A percentile compares a stretch with the other conserved stretches of the same genome.
These are phyloP conservation scores for Myripristis jacobus DNA, from an alignment of 2,797 vertebrate genomes.

Conservation along the genomic window DNA sequence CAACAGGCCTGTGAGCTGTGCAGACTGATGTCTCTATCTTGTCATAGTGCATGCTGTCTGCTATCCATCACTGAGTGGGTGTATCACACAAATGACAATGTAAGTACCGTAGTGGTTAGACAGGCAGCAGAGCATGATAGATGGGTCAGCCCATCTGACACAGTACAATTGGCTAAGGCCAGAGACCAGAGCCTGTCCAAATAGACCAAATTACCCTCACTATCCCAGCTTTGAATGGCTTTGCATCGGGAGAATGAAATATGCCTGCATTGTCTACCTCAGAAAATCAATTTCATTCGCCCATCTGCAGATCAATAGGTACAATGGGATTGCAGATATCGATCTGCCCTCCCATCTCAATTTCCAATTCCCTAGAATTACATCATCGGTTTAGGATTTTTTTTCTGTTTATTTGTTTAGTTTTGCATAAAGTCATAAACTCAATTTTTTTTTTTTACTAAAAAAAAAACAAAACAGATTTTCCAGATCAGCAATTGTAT, in stretches of 20 bases:
- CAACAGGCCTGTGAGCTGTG: constrained; percentile 56
- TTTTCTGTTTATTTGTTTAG: not conserved
- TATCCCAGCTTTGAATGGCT: constrained; percentile 70
- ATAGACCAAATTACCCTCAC: constrained; percentile 75
- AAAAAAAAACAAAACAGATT: constrained; percentile 58
- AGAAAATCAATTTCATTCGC: constrained; percentile 85
- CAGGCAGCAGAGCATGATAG: constrained; percentile 73
- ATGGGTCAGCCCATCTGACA: constrained; percentile 67
- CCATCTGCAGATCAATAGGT: constrained; percentile 85
- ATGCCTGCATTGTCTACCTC: constrained; percentile 89
- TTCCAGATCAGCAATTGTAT: constrained; percentile 77
- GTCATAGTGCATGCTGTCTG: constrained; percentile 71
- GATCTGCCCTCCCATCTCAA: constrained; percentile 70
- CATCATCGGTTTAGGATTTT: constrained; percentile 65
- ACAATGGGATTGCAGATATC: constrained; percentile 82
- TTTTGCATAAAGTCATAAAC: constrained; percentile 54
- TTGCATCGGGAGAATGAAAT: constrained; percentile 83
- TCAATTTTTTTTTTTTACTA: constrained; percentile 37
- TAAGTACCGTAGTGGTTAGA: constrained; percentile 71
- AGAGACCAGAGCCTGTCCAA: constrained; percentile 70
- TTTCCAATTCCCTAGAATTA: constrained; percentile 74
- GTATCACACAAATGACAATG: constrained; percentile 71
- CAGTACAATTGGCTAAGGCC: constrained; percentile 65
- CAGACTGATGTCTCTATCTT: constrained; percentile 78
- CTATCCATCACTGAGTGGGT: constrained; percentile 75